phyloP scores from a whole-genome alignment of 2,797 vertebrate genomes.

The Taenioides sp. region DNA sequence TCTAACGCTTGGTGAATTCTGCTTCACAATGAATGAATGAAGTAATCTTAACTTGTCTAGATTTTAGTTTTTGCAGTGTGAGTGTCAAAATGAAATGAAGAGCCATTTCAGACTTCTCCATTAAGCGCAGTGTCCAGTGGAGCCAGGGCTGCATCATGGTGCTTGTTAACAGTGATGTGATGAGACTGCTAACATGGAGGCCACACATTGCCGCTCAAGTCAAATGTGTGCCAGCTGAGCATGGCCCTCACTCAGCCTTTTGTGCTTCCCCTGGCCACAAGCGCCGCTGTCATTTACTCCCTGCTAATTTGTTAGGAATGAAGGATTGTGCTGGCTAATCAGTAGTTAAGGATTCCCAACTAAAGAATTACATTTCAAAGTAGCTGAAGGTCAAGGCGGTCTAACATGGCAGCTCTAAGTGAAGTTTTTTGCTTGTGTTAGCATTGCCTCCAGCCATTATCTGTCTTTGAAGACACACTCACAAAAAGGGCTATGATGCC shows the following conservation, averaged over 20 bases:
- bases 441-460: background rate
- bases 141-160: slow-evolving; percentile 71
- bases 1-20: too few species aligned
- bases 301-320: slow-evolving; percentile 54
- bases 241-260: slow-evolving; percentile 69
- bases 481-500: background rate
- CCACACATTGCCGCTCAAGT: slow-evolving; percentile 57
- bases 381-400: slow-evolving; percentile 6
- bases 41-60: too few species aligned
- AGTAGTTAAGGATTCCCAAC: slow-evolving; percentile 17
- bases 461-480: slow-evolving; percentile 1
- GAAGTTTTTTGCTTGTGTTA: slow-evolving; percentile 6
- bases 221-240: slow-evolving; percentile 71
- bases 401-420: slow-evolving; percentile 1
- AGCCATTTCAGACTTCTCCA: slow-evolving; percentile 29
- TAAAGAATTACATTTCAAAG: slow-evolving; percentile 8
- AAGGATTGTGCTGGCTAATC: slow-evolving; percentile 39
- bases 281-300: slow-evolving; percentile 58
- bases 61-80: too few species aligned
- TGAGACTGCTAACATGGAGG: slow-evolving; percentile 71
- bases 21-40: too few species aligned
- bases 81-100: background rate
- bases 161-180: slow-evolving; percentile 74
- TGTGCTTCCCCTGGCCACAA: slow-evolving; percentile 69
- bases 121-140: slow-evolving; percentile 63